Evolutionary conservation across 2,113 vertebrate genomes (phyloP), one percentile per base, ranked within the genome.

Genomic region (Caloenas nicobarica): DNA sequence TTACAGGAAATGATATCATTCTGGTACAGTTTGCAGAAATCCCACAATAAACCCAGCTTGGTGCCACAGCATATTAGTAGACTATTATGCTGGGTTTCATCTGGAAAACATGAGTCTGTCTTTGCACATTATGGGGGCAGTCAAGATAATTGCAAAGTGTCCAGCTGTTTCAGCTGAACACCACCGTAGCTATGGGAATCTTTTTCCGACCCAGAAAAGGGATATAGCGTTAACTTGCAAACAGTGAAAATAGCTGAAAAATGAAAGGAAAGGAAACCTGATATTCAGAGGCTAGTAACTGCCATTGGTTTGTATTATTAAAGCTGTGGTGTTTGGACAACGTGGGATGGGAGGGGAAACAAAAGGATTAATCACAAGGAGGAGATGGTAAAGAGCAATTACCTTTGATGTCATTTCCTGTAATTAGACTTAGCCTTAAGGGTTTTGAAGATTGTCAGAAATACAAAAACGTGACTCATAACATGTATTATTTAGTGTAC

Each of bases 1-100:
- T 98, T 97, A 95, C 93, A 97, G 98, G 97, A 98, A 98, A 98
- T 98, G 91, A 91, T 97, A 98, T 98, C 97, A 96, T 95, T 98
- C 89, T 90, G 85, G 97, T 94, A 79, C 94, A 96, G 90, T 97
- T 97, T 97, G 91, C 83, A 98, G 96, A 97, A 97, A 97, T 97
- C 91, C 61, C 97, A 96, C 97, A 97, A 98, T 98, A 98, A 98
- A 97, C 97, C 96, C 98, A 98, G 98, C 97, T 96, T 97, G 98
- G 88, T 96, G 94, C 95, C 96, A 88, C 86, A 92, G 95, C 46
- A 23, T 95, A 97, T 97, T 98, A 97, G 96, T 83, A 88, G 87
- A 86, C 87, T 95, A 93, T 97, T 97, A 97, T 76, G 25, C 87
- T 64, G 88, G 91, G 69, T 76, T 78, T 97, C 85, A 88, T 97